Conservation (phyloP, 2,888 invertebrate genomes). For the Antheraea yamamai region DNA sequence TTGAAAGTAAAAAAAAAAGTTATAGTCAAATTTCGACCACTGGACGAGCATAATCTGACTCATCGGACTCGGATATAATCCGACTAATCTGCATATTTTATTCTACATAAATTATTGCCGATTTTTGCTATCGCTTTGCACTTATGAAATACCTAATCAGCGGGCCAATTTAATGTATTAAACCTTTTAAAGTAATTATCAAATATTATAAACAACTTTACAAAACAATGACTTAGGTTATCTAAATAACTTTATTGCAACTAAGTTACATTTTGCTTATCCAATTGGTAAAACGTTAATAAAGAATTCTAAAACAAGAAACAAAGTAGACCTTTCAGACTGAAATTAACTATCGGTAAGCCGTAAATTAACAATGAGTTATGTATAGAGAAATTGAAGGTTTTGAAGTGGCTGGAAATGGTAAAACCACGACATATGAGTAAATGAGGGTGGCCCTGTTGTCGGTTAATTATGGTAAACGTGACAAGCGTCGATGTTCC, state of each 20-base stretch:
- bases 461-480: conserved; percentile 33
- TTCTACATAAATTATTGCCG: too few species aligned
- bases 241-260: background rate
- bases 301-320: conserved; percentile 2
- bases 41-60: too few species aligned
- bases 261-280: background rate
- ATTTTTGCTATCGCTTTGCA: too few species aligned
- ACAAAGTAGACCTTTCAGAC: conserved; percentile 3
- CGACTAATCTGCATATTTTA: too few species aligned
- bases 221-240: background rate
- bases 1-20: too few species aligned
- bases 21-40: too few species aligned
- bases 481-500: conserved; percentile 33
- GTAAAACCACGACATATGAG: conserved; percentile 43
- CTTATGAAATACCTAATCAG: too few species aligned
- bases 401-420: conserved; percentile 38
- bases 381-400: conserved; percentile 20
- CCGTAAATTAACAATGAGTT: conserved; percentile 5
- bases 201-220: background rate
- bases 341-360: background rate
- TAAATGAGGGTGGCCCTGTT: conserved; percentile 38
- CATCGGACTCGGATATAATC: too few species aligned
- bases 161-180: background rate
- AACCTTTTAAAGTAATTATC: conserved; percentile 1
- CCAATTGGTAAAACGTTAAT: background rate